Conservation (phyloP, 2,888 invertebrate species). For the Hypomecis punctinalis region DNA sequence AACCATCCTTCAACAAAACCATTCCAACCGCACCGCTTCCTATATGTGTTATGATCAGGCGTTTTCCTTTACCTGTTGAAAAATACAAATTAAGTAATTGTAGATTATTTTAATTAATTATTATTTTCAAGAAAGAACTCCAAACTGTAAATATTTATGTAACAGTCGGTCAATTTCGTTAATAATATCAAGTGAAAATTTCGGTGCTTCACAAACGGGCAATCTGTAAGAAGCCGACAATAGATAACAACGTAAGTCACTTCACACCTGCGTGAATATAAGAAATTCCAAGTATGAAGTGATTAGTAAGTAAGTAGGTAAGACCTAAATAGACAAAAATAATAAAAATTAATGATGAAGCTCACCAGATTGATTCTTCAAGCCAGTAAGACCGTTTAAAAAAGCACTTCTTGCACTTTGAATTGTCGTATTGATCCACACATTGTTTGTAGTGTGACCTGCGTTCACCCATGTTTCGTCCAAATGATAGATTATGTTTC, state of each 20-base stretch:
- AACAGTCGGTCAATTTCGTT: not conserved
- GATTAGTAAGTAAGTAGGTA: too few species aligned
- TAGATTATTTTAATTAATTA: not conserved
- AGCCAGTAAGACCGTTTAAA: too few species aligned
- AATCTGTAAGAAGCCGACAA: not conserved
- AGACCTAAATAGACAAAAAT: too few species aligned
- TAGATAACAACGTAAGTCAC: not conserved
- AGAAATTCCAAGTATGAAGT: too few species aligned
- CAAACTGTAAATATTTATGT: not conserved
- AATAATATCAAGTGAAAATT: too few species aligned
- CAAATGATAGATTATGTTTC: too few species aligned
- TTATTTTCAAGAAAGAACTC: not conserved
- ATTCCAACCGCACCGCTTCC: not conserved
- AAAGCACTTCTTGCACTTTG: too few species aligned
- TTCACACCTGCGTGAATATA: not conserved
- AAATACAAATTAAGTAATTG: conserved; percentile 1
- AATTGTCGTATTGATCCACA: too few species aligned
- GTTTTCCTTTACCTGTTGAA: conserved; percentile 5
- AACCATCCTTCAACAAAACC: conserved; percentile 13
- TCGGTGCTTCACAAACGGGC: not conserved
- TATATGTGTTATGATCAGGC: conserved; percentile 3
- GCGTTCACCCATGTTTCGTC: too few species aligned
- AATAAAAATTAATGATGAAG: too few species aligned
- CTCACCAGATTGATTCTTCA: too few species aligned
- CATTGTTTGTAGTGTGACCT: too few species aligned